These are phyloP conservation scores for Dermatemys mawii DNA, from an alignment of 2,113 vertebrate genomes.

Conservation along the genomic window DNA sequence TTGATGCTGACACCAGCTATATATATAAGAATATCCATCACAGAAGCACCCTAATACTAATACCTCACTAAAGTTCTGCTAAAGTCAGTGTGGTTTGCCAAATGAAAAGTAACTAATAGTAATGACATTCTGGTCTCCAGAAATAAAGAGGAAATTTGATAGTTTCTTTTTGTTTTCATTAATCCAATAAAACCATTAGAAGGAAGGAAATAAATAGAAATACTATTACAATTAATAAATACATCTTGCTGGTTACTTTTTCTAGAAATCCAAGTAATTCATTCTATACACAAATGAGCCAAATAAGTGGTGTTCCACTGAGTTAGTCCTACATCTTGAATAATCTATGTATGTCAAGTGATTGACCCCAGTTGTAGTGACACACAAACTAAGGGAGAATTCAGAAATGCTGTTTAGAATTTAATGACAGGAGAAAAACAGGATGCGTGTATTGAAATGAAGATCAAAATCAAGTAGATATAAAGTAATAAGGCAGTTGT, in stretches of 20 bases:
- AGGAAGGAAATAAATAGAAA: not conserved
- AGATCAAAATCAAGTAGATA: not conserved
- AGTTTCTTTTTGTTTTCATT: not conserved
- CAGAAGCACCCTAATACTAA: not conserved
- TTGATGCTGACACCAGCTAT: not conserved
- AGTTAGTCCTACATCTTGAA: not conserved
- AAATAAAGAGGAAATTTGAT: not conserved
- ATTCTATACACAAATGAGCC: not conserved
- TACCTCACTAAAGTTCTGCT: not conserved
- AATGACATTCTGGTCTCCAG: not conserved
- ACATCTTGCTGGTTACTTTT: not conserved
- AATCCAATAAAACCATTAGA: not conserved
- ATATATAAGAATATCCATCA: no score
- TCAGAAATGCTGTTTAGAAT: not conserved
- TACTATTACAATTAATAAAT: not conserved
- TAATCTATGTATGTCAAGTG: not conserved
- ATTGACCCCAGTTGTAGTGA: not conserved
- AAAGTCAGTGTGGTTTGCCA: not conserved
- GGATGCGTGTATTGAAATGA: not conserved
- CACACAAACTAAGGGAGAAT: not conserved
- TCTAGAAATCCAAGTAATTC: not conserved
- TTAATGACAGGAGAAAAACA: not conserved
- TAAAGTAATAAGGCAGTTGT: not conserved
- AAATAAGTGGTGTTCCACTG: not conserved
- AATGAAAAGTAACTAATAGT: not conserved